Evolutionary conservation across 2,888 invertebrate species (phyloP).

Genomic region (Andricus quercusramuli): DNA sequence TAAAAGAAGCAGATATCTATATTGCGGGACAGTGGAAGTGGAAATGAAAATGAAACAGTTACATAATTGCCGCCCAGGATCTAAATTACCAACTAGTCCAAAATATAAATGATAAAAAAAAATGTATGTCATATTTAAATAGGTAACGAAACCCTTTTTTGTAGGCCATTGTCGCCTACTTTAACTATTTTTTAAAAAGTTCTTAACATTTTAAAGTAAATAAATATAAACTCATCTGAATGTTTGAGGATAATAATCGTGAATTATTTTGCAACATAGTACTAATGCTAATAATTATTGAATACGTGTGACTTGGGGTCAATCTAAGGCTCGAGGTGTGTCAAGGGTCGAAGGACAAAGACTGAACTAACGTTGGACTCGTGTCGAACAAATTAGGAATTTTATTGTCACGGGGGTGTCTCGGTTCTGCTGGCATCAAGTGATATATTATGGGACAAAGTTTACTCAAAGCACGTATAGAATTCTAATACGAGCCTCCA

Average conservation of each 20-base stretch:
- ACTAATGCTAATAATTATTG: constrained; percentile 13
- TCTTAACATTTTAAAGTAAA: no score
- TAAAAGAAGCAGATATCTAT: no score
- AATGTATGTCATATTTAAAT: no score
- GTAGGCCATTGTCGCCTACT: no score
- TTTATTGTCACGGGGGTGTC: constrained; percentile 69
- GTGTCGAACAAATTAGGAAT: constrained; percentile 72
- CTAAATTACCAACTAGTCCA: no score
- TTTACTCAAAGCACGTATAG: constrained; percentile 40
- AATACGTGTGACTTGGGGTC: constrained; percentile 33
- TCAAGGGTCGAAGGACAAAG: constrained; percentile 50
- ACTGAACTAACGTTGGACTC: constrained; percentile 59
- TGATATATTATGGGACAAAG: constrained; percentile 63
- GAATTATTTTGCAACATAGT: background rate
- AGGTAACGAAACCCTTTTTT: no score
- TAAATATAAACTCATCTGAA: no score
- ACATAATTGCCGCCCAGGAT: no score
- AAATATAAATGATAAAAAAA: no score
- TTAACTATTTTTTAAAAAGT: no score
- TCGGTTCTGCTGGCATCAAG: constrained; percentile 64
- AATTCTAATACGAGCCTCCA: constrained; percentile 3
- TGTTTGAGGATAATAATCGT: background rate
- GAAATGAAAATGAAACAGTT: no score
- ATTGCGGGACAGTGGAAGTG: no score
- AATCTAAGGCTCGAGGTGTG: constrained; percentile 17